Conservation (phyloP, 2,113 vertebrate species). For the Aramus guarauna region DNA sequence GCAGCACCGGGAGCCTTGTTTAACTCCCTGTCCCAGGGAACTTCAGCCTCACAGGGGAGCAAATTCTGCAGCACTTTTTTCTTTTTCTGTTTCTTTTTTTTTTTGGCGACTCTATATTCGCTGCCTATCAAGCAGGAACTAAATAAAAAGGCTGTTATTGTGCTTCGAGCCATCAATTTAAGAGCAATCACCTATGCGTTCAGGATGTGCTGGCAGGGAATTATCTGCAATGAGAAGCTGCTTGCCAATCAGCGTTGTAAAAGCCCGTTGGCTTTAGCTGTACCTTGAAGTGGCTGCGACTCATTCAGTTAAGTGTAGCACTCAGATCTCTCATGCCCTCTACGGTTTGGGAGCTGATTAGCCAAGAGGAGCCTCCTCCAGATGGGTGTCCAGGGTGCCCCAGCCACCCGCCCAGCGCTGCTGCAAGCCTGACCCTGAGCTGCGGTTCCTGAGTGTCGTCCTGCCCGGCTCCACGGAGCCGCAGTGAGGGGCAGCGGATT, state of each 20-base stretch:
- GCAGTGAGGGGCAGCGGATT: accelerated
- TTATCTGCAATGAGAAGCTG: slow-evolving; percentile 63
- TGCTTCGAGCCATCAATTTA: slow-evolving; percentile 71
- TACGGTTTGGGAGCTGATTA: neutral
- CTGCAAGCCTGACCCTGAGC: neutral
- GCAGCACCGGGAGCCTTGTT: neutral
- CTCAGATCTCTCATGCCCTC: neutral
- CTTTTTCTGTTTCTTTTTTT: neutral
- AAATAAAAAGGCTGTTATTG: slow-evolving; percentile 67
- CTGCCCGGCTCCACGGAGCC: accelerated
- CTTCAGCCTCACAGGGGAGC: neutral
- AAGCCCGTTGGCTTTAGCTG: slow-evolving; percentile 27
- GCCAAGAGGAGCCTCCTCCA: neutral
- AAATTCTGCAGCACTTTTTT: neutral
- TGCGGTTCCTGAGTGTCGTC: accelerated
- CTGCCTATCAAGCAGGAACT: slow-evolving; percentile 60
- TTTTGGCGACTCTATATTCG: neutral
- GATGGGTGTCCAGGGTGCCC: neutral
- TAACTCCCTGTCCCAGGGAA: neutral
- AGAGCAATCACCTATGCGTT: slow-evolving; percentile 70
- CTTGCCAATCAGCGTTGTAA: slow-evolving; percentile 60
- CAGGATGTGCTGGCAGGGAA: slow-evolving; percentile 63
- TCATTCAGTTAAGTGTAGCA: neutral
- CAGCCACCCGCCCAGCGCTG: neutral
- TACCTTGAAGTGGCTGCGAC: neutral